Conservation (phyloP, 2,888 invertebrate species). For the Hypolimnas misippus region DNA sequence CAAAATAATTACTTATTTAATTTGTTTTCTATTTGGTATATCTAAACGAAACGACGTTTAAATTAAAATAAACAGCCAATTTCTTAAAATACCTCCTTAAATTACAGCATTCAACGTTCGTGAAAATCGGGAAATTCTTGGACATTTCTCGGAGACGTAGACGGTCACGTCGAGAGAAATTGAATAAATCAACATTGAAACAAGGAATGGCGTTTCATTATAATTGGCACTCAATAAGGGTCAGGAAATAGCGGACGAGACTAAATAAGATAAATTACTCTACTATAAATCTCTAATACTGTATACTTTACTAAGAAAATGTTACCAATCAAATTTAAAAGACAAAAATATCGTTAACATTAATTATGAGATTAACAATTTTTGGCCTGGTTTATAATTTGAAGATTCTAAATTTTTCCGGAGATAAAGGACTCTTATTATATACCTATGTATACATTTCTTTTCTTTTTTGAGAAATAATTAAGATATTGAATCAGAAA, state of each 20-base stretch:
- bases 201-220: slow-evolving; percentile 25
- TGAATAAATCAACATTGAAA: slow-evolving; percentile 35
- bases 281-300: background rate
- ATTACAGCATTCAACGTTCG: background rate
- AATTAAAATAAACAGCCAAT: slow-evolving; percentile 1
- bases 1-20: too few relatives aligned
- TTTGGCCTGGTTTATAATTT: too few relatives aligned
- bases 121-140: slow-evolving; percentile 4
- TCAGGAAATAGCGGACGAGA: background rate
- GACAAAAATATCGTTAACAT: background rate
- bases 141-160: slow-evolving; percentile 15
- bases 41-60: background rate
- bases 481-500: too few relatives aligned
- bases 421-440: too few relatives aligned
- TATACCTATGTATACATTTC: too few relatives aligned
- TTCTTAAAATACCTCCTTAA: slow-evolving; percentile 6
- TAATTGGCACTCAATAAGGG: slow-evolving; percentile 28
- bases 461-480: too few relatives aligned
- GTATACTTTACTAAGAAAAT: background rate
- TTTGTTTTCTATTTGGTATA: background rate
- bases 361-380: too few relatives aligned
- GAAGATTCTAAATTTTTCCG: too few relatives aligned
- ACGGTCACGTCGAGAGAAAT: slow-evolving; percentile 23
- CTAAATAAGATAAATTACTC: slow-evolving; percentile 8
- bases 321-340: background rate